phyloP scores from a whole-genome alignment of 2,888 invertebrate genomes.

The Caenorhabditis angaria region DNA sequence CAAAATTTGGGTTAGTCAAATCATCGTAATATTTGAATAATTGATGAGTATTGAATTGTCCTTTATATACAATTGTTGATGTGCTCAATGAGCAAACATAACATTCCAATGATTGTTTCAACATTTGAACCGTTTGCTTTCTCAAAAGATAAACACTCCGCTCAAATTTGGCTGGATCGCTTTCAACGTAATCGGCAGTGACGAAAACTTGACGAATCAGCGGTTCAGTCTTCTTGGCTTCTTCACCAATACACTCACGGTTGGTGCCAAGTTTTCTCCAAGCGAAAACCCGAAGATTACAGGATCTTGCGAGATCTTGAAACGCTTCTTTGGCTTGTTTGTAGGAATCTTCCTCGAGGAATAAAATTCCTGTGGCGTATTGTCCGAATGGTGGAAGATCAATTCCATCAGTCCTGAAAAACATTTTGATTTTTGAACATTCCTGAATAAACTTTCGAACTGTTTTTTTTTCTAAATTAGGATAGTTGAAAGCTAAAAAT shows the following conservation, averaged over 20 bases:
- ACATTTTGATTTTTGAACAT: not conserved
- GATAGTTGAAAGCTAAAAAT: too few relatives aligned
- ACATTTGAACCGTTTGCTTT: conserved; percentile 88
- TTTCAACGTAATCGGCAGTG: conserved; percentile 79
- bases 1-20: conserved; percentile 78
- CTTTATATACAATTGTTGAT: conserved; percentile 93
- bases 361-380: conserved; percentile 96
- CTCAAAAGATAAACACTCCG: conserved; percentile 88
- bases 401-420: conserved; percentile 74
- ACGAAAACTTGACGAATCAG: conserved; percentile 84
- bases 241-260: conserved; percentile 85
- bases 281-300: conserved; percentile 84
- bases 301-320: conserved; percentile 82
- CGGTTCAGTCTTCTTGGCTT: conserved; percentile 93
- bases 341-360: conserved; percentile 79
- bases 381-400: conserved; percentile 86
- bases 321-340: conserved; percentile 78
- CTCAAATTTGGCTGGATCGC: conserved; percentile 75
- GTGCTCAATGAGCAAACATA: conserved; percentile 94
- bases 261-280: conserved; percentile 95
- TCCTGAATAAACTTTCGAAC: not conserved
- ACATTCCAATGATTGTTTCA: conserved; percentile 85
- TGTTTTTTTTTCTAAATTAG: too few relatives aligned
- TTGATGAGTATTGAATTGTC: conserved; percentile 93
- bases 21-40: conserved; percentile 83